phyloP scores from a whole-genome alignment of 2,888 invertebrate species.

The Apamea epomidion region DNA sequence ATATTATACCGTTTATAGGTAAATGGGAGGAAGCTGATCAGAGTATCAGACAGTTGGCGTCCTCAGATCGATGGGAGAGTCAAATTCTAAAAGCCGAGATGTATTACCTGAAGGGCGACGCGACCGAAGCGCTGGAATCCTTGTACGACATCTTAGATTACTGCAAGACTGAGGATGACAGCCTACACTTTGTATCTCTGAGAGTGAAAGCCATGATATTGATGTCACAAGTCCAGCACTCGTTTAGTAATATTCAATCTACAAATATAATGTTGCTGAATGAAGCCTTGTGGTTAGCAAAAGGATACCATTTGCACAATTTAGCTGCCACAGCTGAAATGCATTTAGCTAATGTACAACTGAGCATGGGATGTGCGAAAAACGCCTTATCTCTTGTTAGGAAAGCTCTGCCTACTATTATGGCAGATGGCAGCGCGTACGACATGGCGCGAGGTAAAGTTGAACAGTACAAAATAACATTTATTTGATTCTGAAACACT shows the following conservation, averaged over 20 bases:
- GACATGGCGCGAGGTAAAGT: constrained; percentile 93
- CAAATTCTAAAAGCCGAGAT: constrained; percentile 90
- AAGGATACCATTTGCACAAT: constrained; percentile 94
- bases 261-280: constrained; percentile 91
- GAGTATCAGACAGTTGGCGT: constrained; percentile 92
- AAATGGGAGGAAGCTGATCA: constrained; percentile 93
- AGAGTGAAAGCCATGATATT: constrained; percentile 93
- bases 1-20: constrained; percentile 76
- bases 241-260: constrained; percentile 90
- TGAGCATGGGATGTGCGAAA: constrained; percentile 94
- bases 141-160: constrained; percentile 89
- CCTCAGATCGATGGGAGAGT: constrained; percentile 92
- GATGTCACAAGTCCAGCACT: constrained; percentile 92
- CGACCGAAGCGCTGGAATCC: constrained; percentile 85
- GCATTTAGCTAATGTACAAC: constrained; percentile 94
- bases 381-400: constrained; percentile 94
- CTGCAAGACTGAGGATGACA: constrained; percentile 88
- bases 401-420: constrained; percentile 92
- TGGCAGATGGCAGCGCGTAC: constrained; percentile 95
- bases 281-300: constrained; percentile 93
- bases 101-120: constrained; percentile 89
- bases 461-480: constrained; percentile 1
- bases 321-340: constrained; percentile 94
- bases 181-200: constrained; percentile 88
- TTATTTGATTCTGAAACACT: not conserved